phyloP scores from a whole-genome alignment of 1,140 invertebrate species.

The Drosophila burlai region DNA sequence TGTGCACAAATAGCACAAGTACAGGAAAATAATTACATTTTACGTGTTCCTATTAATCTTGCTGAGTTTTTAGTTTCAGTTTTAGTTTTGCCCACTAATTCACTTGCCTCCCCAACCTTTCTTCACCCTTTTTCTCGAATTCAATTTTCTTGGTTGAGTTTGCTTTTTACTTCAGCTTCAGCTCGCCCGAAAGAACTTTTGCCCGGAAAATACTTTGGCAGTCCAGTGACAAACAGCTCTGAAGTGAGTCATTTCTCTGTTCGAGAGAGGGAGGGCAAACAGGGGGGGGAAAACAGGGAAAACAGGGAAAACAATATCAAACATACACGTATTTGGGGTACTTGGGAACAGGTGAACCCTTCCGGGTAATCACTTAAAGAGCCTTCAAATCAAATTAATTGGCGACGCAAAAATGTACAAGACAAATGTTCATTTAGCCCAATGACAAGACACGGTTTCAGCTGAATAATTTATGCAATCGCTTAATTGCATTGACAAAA shows the following conservation, averaged over 20 bases:
- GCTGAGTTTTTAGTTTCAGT: slow-evolving; percentile 80
- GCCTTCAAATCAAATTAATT: slow-evolving; percentile 30
- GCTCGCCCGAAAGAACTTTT: slow-evolving; percentile 15
- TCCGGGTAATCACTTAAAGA: slow-evolving; percentile 15
- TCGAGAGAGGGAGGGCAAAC: too few species aligned
- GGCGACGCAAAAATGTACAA: neutral
- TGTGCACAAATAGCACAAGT: slow-evolving; percentile 78
- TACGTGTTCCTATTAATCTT: slow-evolving; percentile 83
- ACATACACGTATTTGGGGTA: neutral
- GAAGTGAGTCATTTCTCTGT: slow-evolving; percentile 28
- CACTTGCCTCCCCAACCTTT: slow-evolving; percentile 48
- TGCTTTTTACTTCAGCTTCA: slow-evolving; percentile 53
- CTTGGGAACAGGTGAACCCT: neutral
- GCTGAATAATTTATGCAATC: slow-evolving; percentile 12
- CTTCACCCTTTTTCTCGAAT: slow-evolving; percentile 52
- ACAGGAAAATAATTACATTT: slow-evolving; percentile 84
- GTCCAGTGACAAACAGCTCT: slow-evolving; percentile 56
- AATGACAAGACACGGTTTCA: slow-evolving; percentile 6
- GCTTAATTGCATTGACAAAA: slow-evolving; percentile 5
- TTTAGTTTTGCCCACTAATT: slow-evolving; percentile 81
- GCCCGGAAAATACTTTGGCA: slow-evolving; percentile 39
- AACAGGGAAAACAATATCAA: too few species aligned
- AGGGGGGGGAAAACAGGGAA: too few species aligned
- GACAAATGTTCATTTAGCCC: neutral
- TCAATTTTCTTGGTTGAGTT: slow-evolving; percentile 77